Evolutionary conservation across 2,888 invertebrate species (phyloP), one percentile per base, ranked within the genome.

Genomic region (Drosophila algonquin): DNA sequence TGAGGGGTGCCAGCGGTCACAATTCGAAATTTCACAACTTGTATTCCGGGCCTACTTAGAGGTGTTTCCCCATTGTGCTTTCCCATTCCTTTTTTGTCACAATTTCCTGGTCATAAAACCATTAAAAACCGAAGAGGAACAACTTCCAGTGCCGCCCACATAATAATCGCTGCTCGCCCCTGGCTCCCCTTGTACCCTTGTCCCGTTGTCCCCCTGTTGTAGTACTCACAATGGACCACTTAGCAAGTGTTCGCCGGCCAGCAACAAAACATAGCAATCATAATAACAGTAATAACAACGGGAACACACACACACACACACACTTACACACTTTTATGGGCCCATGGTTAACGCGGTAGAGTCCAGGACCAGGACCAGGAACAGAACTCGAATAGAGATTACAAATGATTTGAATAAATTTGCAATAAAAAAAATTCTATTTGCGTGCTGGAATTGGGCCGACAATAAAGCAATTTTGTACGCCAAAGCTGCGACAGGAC

Each of bases 401-500:
- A 88, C 83, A 75, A 80, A 75, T 76, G 86, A 89, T 86, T 86
- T 86, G 86, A 86, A 86, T 86, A 86, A 89, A 86, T 86, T 89
- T 88, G 88, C 86, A 87, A 89, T 86, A 89, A 86, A 89, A 86
- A 48, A 87, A 81, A 87, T 82, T 82, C 58, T 70, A 79, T 72
- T 59, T 68, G 53, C 46, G 27, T 35, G 60, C 51, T 71, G 60
- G 50, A 76, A 82, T 59, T 83, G 86, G 75, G 76, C 53, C 77
- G 88, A 89, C 85, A 89, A 89, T 86, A 86, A 86, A 86, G 86
- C 88, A 87, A 86, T 86, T 85, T 86, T 75, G 81, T 82, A 85
- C 68, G 82, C 74, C 73, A 73, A 79, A 55, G 72, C 48, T 53
- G 53, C 14, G 53, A 1, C 9, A 54, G 86, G 73, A 7, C 21